These are phyloP conservation scores for Molossus molossus DNA, from an alignment of 2,797 vertebrate genomes.

Conservation along the genomic window DNA sequence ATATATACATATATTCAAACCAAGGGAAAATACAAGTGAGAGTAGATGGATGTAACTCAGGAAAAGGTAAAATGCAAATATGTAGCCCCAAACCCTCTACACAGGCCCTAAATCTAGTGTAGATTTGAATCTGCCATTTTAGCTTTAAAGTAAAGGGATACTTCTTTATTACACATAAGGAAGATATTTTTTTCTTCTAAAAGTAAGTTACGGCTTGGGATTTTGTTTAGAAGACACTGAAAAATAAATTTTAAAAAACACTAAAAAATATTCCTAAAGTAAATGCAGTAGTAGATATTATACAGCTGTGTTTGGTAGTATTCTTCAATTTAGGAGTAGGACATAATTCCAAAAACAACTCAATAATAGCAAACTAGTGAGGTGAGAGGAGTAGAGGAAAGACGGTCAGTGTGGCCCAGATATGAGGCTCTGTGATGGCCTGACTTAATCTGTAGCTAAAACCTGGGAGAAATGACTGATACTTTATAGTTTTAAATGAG, in stretches of 20 bases:
- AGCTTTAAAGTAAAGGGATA: constrained; percentile 33
- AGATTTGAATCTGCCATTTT: constrained; percentile 47
- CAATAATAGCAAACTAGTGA: constrained; percentile 16
- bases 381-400: not conserved
- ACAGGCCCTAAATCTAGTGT: constrained; percentile 24
- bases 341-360: constrained; percentile 44
- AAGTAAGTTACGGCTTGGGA: constrained; percentile 28
- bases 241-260: constrained; percentile 36
- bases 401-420: not conserved
- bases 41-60: not conserved
- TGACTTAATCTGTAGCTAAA: constrained; percentile 46
- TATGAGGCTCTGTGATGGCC: not conserved
- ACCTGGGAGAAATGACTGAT: not conserved
- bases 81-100: not conserved
- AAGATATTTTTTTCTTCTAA: constrained; percentile 27
- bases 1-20: not conserved
- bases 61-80: constrained; percentile 49
- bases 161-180: not conserved
- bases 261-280: constrained; percentile 31
- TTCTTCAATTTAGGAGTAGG: constrained; percentile 49
- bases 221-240: constrained; percentile 56
- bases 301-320: not conserved
- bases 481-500: not conserved
- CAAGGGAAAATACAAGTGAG: constrained; percentile 54
- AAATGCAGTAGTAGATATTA: constrained; percentile 55